phyloP scores from a whole-genome alignment of 2,888 invertebrate species.

The Coenonympha glycerion region DNA sequence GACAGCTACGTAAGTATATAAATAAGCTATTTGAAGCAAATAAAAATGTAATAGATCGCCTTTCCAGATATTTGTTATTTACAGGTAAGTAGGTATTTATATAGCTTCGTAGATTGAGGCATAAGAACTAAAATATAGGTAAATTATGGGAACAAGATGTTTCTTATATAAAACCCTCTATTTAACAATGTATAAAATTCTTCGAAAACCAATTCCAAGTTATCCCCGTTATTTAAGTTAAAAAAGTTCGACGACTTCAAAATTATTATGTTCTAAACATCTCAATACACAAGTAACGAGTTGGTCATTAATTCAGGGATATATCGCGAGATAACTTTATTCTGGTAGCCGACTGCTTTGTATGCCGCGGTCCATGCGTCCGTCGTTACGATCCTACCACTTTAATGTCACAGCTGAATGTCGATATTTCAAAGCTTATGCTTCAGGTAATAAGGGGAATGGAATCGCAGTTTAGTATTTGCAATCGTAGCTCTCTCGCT shows the following conservation, averaged over 20 bases:
- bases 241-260: constrained; percentile 52
- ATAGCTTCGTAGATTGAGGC: no score
- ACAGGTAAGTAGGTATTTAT: no score
- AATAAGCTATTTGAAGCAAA: no score
- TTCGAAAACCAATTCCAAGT: constrained; percentile 1
- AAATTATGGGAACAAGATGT: no score
- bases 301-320: constrained; percentile 74
- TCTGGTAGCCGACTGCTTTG: constrained; percentile 76
- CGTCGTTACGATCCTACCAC: constrained; percentile 65
- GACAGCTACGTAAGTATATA: no score
- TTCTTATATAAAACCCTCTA: neutral
- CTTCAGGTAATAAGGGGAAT: constrained; percentile 31
- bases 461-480: constrained; percentile 31
- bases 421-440: constrained; percentile 39
- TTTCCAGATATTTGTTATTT: no score
- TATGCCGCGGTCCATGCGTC: constrained; percentile 72
- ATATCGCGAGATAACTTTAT: constrained; percentile 75
- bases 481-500: constrained; percentile 63
- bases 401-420: constrained; percentile 27
- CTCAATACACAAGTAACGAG: constrained; percentile 75
- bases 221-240: constrained; percentile 23
- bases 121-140: no score
- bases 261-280: constrained; percentile 65
- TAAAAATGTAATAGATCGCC: no score
- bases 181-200: neutral